Evolutionary conservation across 1,140 invertebrate species (phyloP), one percentile per base, ranked within the genome.

Genomic region (Eciton burchellii): DNA sequence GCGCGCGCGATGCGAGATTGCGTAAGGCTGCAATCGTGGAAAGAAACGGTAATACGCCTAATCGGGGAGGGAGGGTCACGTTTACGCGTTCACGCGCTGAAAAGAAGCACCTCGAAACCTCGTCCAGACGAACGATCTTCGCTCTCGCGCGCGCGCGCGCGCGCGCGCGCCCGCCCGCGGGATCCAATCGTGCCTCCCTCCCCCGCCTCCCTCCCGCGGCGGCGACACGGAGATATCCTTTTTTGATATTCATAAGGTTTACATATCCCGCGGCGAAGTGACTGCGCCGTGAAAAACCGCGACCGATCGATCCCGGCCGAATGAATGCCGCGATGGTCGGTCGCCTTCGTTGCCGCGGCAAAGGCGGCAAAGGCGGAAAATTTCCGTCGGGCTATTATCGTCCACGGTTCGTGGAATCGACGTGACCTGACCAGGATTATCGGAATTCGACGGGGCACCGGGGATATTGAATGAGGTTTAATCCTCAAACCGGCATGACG

Each of bases 121-220:
- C 89, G 89, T 90, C 89, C 84, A 89, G 89, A 90, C 88, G 88
- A 90, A 90, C 88, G 89, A 89, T 89, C n/a, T n/a, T n/a, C n/a
- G n/a, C n/a, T n/a, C n/a, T 73, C 72, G 62, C 63, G 52, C 57
- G 76, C 83, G 72, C 66, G 47, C 49, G 26, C 16, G 57, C 73
- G 24, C 66, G 77, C 47, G n/a, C 68, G 60, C 49, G 77, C 59
- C 72, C 56, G 59, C 60, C n/a, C n/a, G n/a, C n/a, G n/a, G n/a
- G 52, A 74, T 73, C 77, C 57, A 63, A 81, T 84, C 82, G 66
- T 41, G 72, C 41, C 52, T 68, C 71, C 35, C 47, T n/a, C n/a
- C n/a, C n/a, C n/a, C n/a, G n/a, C n/a, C n/a, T n/a, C n/a, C n/a
- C n/a, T n/a, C n/a, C n/a, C n/a, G n/a, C n/a, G n/a, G n/a, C n/a